phyloP scores from a whole-genome alignment of 2,888 invertebrate genomes.

The Dasypolia templi region DNA sequence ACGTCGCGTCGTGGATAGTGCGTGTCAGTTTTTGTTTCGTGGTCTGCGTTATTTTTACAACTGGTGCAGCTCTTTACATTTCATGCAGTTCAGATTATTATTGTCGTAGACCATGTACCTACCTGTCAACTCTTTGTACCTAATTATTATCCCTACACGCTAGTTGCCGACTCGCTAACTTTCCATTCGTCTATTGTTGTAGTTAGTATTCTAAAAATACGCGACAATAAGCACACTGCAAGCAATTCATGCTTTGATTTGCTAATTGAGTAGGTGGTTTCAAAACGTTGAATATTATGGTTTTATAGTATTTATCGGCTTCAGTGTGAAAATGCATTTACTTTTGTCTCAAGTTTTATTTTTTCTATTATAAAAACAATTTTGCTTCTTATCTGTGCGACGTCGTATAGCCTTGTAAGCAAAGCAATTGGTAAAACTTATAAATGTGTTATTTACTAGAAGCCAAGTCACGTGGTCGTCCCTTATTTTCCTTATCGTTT shows the following conservation, averaged over 20 bases:
- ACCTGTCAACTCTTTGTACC: slow-evolving; percentile 50
- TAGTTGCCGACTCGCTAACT: slow-evolving; percentile 85
- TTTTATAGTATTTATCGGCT: slow-evolving; percentile 23
- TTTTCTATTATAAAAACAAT: slow-evolving; percentile 58
- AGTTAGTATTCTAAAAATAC: slow-evolving; percentile 83
- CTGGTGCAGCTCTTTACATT: slow-evolving; percentile 10
- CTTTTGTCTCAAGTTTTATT: slow-evolving; percentile 35
- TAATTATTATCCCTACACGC: slow-evolving; percentile 67
- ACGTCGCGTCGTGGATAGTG: slow-evolving; percentile 31
- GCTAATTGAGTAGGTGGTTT: slow-evolving; percentile 47
- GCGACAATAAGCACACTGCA: slow-evolving; percentile 81
- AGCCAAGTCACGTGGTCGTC: slow-evolving; percentile 76
- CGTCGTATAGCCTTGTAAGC: slow-evolving; percentile 73
- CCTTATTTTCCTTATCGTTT: slow-evolving; percentile 80
- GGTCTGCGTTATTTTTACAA: slow-evolving; percentile 23
- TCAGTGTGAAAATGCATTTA: slow-evolving; percentile 19
- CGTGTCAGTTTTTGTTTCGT: slow-evolving; percentile 23
- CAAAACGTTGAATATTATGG: slow-evolving; percentile 16
- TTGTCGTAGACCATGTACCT: slow-evolving; percentile 35
- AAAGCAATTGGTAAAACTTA: slow-evolving; percentile 69
- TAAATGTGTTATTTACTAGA: slow-evolving; percentile 68
- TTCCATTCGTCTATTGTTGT: slow-evolving; percentile 84
- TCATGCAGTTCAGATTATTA: slow-evolving; percentile 45
- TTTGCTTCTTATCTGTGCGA: slow-evolving; percentile 72
- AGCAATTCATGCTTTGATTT: slow-evolving; percentile 78